Percentiles rank a stretch among this genome's conserved stretches.
These are phyloP conservation scores for Cephus pulcher DNA, from an alignment of 2,888 invertebrate species.

Conservation along the genomic window DNA sequence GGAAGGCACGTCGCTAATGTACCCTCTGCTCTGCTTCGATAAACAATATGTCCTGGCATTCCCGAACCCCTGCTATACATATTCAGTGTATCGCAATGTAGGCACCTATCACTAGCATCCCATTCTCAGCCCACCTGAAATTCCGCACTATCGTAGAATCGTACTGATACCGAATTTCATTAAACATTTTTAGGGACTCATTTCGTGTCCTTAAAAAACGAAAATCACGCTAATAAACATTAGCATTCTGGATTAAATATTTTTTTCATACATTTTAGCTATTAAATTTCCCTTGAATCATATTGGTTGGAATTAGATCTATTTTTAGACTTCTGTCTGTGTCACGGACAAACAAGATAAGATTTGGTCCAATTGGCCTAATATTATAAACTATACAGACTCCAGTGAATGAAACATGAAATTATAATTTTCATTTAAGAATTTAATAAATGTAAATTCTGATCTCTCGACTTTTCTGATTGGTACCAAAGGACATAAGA, in stretches of 20 bases:
- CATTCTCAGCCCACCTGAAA: background rate
- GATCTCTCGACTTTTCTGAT: background rate
- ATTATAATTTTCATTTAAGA: background rate
- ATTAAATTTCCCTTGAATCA: background rate
- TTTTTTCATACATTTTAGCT: no score
- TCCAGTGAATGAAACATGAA: background rate
- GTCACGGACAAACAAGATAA: background rate
- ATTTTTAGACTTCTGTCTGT: background rate
- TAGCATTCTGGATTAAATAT: no score
- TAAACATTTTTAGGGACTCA: background rate
- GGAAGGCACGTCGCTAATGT: slow-evolving; percentile 4
- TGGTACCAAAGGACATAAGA: background rate
- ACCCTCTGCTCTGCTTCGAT: background rate
- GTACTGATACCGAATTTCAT: background rate
- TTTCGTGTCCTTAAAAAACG: background rate
- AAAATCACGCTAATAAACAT: background rate
- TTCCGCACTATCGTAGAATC: background rate
- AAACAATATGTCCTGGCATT: background rate
- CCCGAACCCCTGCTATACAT: background rate
- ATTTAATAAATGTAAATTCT: background rate
- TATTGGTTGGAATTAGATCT: background rate
- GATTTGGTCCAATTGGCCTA: background rate
- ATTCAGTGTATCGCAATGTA: background rate
- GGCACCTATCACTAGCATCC: background rate
- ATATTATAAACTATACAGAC: background rate